Conservation (phyloP, 2,797 vertebrate genomes). For the Craterocephalus amniculus region DNA sequence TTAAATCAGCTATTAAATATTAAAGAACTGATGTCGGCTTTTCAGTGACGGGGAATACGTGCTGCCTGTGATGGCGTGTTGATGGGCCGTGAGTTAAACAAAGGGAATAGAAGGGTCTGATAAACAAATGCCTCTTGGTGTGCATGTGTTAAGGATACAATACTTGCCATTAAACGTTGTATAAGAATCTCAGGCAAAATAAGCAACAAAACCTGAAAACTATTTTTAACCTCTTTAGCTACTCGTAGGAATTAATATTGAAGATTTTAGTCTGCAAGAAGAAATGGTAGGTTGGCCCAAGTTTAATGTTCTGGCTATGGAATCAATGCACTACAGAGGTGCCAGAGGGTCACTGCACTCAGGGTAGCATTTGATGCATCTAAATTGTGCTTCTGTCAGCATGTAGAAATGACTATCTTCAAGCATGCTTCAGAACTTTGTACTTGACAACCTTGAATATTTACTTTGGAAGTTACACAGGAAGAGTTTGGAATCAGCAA, state of each 20-base stretch:
- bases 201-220: too few relatives aligned
- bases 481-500: not conserved
- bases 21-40: not conserved
- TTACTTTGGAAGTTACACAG: not conserved
- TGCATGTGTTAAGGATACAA: not conserved
- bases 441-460: conserved; percentile 11
- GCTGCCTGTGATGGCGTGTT: not conserved
- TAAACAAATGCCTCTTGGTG: not conserved
- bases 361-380: not conserved
- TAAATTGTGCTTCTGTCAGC: not conserved
- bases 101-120: not conserved
- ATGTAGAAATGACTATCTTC: conserved; percentile 7
- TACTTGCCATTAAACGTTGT: not conserved
- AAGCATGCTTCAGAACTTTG: not conserved
- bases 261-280: too few relatives aligned
- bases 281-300: too few relatives aligned
- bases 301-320: too few relatives aligned
- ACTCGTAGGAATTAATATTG: too few relatives aligned
- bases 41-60: not conserved
- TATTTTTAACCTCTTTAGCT: too few relatives aligned
- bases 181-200: too few relatives aligned
- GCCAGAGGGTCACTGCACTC: too few relatives aligned
- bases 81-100: not conserved
- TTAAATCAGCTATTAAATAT: not conserved
- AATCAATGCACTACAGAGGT: not conserved